phyloP scores from a whole-genome alignment of 2,113 vertebrate species.

The Nannobrachium achirus region DNA sequence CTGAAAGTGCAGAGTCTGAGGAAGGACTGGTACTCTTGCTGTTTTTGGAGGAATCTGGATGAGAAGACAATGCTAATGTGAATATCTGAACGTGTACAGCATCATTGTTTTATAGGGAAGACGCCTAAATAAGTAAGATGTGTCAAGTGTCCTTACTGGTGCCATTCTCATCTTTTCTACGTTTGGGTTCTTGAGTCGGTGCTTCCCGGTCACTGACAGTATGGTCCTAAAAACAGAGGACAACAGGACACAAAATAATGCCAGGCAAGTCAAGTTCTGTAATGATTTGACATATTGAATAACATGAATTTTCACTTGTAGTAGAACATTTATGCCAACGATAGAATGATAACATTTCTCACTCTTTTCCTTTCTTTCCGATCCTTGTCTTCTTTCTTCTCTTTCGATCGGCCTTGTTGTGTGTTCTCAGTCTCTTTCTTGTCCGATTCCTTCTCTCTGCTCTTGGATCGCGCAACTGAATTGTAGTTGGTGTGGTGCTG shows the following conservation, averaged over 20 bases:
- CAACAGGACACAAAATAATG: background rate
- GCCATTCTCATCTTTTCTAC: constrained; percentile 94
- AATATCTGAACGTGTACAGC: background rate
- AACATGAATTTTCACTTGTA: background rate
- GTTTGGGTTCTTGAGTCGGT: constrained; percentile 86
- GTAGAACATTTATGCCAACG: background rate
- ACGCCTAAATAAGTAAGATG: background rate
- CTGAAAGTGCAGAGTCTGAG: constrained; percentile 90
- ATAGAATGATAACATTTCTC: constrained; percentile 32
- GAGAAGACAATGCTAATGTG: background rate
- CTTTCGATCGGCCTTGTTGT: constrained; percentile 71
- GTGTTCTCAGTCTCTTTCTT: constrained; percentile 73
- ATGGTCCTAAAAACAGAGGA: constrained; percentile 81
- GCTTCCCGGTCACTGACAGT: constrained; percentile 84
- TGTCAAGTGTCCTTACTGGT: constrained; percentile 80
- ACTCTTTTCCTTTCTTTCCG: constrained; percentile 76
- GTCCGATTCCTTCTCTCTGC: constrained; percentile 77
- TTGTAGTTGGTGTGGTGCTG: constrained; percentile 77
- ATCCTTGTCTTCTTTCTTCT: constrained; percentile 79
- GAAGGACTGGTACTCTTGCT: constrained; percentile 94
- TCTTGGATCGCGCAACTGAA: constrained; percentile 75
- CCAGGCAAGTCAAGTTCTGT: background rate
- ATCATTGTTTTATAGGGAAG: background rate
- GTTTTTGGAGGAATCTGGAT: constrained; percentile 89
- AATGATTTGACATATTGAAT: no score